A percentile compares a stretch with the other conserved stretches of the same genome.
Evolutionary conservation across 2,113 vertebrate species (phyloP).

Genomic region (Elachura formosa): DNA sequence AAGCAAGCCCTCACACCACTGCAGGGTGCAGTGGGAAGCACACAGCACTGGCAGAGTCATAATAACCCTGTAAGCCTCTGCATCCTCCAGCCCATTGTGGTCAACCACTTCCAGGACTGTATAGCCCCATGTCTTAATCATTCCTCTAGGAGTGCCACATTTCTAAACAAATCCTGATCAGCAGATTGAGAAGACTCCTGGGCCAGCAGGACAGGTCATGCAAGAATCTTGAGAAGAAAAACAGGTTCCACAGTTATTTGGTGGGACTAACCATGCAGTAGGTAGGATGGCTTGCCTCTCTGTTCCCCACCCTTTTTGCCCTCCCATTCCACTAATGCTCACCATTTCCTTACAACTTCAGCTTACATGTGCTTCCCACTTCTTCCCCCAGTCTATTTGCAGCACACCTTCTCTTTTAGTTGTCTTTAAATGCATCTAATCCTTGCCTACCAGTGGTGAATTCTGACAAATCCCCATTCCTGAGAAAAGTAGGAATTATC

Average conservation of each 20-base stretch:
- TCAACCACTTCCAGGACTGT: neutral
- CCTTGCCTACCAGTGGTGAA: neutral
- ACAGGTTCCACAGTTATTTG: neutral
- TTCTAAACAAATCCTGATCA: neutral
- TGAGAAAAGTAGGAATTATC: neutral
- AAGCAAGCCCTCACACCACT: neutral
- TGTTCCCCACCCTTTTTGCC: neutral
- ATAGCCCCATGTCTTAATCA: neutral
- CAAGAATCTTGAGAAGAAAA: neutral
- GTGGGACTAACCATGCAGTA: neutral
- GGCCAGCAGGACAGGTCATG: neutral
- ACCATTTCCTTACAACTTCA: neutral
- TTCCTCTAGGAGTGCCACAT: fast-evolving
- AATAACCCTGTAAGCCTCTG: neutral
- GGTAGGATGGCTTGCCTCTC: neutral
- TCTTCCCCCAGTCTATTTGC: neutral
- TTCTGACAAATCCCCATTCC: neutral
- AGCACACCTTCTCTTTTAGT: neutral
- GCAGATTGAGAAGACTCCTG: neutral
- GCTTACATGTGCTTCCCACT: neutral
- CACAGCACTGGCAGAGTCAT: neutral
- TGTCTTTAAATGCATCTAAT: neutral
- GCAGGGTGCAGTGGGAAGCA: neutral
- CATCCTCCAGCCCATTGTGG: neutral
- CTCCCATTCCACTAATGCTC: fast-evolving